Conservation (phyloP, 2,888 invertebrate genomes). For the Agrenia bidenticulata region DNA sequence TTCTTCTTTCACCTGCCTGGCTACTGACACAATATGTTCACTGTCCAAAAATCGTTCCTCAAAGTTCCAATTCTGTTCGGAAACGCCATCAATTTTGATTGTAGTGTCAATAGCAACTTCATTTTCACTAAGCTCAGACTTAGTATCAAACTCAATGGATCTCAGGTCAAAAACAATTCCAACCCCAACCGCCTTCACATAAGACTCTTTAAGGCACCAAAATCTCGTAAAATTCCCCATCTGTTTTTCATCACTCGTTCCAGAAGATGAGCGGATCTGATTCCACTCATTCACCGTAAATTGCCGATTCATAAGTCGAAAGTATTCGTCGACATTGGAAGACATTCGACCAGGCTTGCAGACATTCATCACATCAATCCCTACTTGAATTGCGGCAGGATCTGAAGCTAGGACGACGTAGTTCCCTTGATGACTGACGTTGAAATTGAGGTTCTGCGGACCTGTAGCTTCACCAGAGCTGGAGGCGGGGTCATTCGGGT, state of each 20-base stretch:
- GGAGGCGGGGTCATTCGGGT: constrained; percentile 9
- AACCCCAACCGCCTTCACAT: constrained; percentile 84
- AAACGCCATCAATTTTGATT: constrained; percentile 63
- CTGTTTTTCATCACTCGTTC: constrained; percentile 57
- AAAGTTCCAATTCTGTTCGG: constrained; percentile 69
- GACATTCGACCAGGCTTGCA: constrained; percentile 68
- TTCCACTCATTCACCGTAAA: constrained; percentile 81
- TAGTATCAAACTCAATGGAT: constrained; percentile 72
- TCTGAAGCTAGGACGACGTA: constrained; percentile 80
- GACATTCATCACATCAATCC: constrained; percentile 87
- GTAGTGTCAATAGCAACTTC: constrained; percentile 66
- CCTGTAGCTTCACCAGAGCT: neutral
- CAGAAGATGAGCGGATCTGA: constrained; percentile 66
- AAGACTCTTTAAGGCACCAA: constrained; percentile 94
- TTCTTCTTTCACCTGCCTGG: constrained; percentile 54
- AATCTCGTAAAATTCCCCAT: constrained; percentile 78
- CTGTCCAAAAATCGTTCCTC: constrained; percentile 78
- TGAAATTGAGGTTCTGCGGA: constrained; percentile 66
- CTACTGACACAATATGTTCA: constrained; percentile 77
- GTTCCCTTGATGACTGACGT: constrained; percentile 89
- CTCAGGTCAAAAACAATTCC: constrained; percentile 78
- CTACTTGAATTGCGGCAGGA: constrained; percentile 60
- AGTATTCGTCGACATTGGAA: constrained; percentile 72
- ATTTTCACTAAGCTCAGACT: constrained; percentile 61
- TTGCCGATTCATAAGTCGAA: constrained; percentile 79